Percentiles rank a stretch among this genome's conserved stretches.
phyloP scores from a whole-genome alignment of 2,888 invertebrate genomes.

The Lepidocyrtoides sp. region DNA sequence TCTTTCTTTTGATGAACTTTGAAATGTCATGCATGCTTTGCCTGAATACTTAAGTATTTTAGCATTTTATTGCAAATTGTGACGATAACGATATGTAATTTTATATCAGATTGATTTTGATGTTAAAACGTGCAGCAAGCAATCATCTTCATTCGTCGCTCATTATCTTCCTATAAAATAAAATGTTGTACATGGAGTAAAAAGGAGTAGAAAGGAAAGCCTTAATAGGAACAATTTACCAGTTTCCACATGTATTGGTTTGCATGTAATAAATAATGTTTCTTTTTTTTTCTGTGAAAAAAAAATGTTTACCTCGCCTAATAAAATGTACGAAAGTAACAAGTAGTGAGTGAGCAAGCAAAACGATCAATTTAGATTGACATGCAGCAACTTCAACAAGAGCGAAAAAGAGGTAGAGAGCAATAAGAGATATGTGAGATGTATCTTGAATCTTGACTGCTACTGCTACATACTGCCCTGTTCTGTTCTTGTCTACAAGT shows the following conservation, averaged over 20 bases:
- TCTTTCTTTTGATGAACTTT: constrained; percentile 29
- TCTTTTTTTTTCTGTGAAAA: background rate
- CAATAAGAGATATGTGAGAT: constrained; percentile 2
- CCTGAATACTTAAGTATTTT: background rate
- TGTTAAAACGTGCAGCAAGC: constrained; percentile 37
- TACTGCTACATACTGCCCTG: background rate
- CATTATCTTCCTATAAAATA: constrained; percentile 49
- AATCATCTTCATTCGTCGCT: constrained; percentile 48
- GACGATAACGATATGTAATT: constrained; percentile 66
- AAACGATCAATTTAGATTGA: constrained; percentile 37
- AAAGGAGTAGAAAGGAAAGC: constrained; percentile 25
- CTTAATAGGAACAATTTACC: constrained; percentile 66
- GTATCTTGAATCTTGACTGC: constrained; percentile 29
- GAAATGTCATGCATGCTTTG: constrained; percentile 36
- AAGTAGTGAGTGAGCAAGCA: constrained; percentile 46
- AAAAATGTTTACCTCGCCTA: constrained; percentile 58
- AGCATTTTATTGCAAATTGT: constrained; percentile 68
- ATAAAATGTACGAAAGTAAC: constrained; percentile 35
- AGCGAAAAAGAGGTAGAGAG: constrained; percentile 2
- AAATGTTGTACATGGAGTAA: constrained; percentile 33
- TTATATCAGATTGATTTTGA: constrained; percentile 58
- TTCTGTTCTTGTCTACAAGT: constrained; percentile 22
- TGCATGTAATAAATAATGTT: constrained; percentile 67
- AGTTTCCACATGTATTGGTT: constrained; percentile 61
- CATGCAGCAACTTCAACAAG: background rate